phyloP scores from a whole-genome alignment of 2,113 vertebrate species.

The Charina bottae region DNA sequence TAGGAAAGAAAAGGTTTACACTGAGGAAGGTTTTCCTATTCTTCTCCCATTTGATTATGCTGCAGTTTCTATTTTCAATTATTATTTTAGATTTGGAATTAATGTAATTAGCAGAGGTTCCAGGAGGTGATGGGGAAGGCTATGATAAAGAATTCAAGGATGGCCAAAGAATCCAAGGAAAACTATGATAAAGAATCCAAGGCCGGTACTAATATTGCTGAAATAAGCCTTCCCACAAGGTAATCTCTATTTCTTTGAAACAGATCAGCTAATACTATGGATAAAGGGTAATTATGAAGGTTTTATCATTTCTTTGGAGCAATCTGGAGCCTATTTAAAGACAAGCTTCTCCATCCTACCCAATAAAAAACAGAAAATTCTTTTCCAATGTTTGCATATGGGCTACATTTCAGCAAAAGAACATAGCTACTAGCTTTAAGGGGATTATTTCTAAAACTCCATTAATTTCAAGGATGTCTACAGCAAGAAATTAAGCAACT shows the following conservation, averaged over 20 bases:
- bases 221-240: not conserved
- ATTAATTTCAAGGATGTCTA: not conserved
- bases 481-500: not conserved
- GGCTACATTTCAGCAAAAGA: not conserved
- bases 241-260: constrained; percentile 21
- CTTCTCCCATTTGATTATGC: not conserved
- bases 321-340: not conserved
- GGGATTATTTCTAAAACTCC: not conserved
- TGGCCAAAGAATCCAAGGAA: not conserved
- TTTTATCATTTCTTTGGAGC: not conserved
- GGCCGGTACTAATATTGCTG: not conserved
- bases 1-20: not conserved
- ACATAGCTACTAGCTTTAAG: not conserved
- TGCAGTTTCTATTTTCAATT: not conserved
- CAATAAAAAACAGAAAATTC: not conserved
- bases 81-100: not conserved
- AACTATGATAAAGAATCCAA: not conserved
- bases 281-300: not conserved
- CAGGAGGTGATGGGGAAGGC: not conserved
- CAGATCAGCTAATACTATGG: not conserved
- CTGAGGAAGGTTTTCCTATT: not conserved
- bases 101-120: not conserved
- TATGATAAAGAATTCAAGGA: not conserved
- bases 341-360: too few relatives aligned
- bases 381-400: not conserved